Percentiles rank a stretch among this genome's conserved stretches.
These are phyloP conservation scores for Euphysa ruthae DNA, from an alignment of 30 jellyfish, hydroid and myxozoan genomes.

Conservation along the genomic window DNA sequence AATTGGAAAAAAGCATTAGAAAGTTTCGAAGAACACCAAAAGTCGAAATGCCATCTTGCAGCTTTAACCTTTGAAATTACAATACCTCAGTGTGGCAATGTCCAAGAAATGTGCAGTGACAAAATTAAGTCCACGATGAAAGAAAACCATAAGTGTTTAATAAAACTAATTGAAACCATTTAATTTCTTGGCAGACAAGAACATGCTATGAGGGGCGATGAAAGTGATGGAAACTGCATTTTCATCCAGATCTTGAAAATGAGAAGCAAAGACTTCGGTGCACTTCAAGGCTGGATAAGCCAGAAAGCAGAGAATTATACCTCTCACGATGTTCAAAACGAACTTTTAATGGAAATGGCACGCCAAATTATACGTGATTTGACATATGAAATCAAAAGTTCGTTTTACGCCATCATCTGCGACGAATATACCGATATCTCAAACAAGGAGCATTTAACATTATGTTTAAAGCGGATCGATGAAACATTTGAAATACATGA, in stretches of 20 bases:
- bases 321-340: constrained; percentile 39
- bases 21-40: constrained; percentile 6
- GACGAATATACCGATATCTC: constrained; percentile 73
- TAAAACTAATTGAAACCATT: too few relatives aligned
- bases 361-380: constrained; percentile 8
- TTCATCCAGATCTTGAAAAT: too few relatives aligned
- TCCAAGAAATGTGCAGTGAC: constrained; percentile 1
- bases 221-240: too few relatives aligned
- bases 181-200: too few relatives aligned
- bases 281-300: neutral
- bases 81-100: constrained; percentile 18
- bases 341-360: constrained; percentile 26
- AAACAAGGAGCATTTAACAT: constrained; percentile 44
- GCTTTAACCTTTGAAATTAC: constrained; percentile 9
- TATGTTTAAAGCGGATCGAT: constrained; percentile 37
- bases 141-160: constrained; percentile 37
- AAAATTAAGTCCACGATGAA: neutral
- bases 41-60: constrained; percentile 7
- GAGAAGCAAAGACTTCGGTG: constrained; percentile 17
- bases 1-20: too few relatives aligned
- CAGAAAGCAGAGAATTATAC: constrained; percentile 1
- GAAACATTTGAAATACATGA: constrained; percentile 23
- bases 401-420: constrained; percentile 42
- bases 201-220: too few relatives aligned
- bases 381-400: constrained; percentile 11